Base-by-base conservation (phyloP, 2,113 vertebrate genomes). In the Rousettus leschenaultii region DNA sequence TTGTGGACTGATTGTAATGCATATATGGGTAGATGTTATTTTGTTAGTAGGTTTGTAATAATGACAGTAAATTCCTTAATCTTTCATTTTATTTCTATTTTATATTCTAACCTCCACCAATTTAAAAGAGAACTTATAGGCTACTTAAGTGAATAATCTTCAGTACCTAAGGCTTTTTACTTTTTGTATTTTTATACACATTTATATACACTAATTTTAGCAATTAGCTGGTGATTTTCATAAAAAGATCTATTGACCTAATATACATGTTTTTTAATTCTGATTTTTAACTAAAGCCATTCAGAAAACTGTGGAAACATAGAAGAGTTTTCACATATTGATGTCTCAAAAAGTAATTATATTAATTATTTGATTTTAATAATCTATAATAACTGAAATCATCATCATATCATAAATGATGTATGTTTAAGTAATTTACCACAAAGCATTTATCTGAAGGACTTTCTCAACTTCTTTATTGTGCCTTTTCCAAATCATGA, bases 301-400 rank as follows among this genome's bases (percentile, higher is more conserved):
- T 66, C n/a, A 84, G 33, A 33, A 68, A 40, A 45, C n/a, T 84
- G 33, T 55, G 57, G 40, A 35, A 7, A 87, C 13, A 92, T 71
- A 96, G 68, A 28, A 18, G 6, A 59, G 63, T 45, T 40, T 96
- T 96, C 43, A 65, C 22, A 38, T 73, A 96, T 75, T 90, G 6
- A 30, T 19, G 92, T 95, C 94, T 70, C 12, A 40, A 83, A 84
- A 95, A 61, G 0, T 63, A 45, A 14, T 66, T 48, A 15, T 0
- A 2, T 26, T 90, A 75, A n/a, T 89, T 61, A 85, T 90, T 95
- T 82, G 77, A 96, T 86, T 91, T 75, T 51, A 92, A 65, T 51
- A 38, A 68, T 91, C 61, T 61, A 10, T 63, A 80, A 61, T 66
- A 95, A 88, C 15, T 3, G 5, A 92, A 86, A 75, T 51, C 40